Evolutionary conservation across 2,113 vertebrate species (phyloP).

Genomic region (Fregetta grallaria): DNA sequence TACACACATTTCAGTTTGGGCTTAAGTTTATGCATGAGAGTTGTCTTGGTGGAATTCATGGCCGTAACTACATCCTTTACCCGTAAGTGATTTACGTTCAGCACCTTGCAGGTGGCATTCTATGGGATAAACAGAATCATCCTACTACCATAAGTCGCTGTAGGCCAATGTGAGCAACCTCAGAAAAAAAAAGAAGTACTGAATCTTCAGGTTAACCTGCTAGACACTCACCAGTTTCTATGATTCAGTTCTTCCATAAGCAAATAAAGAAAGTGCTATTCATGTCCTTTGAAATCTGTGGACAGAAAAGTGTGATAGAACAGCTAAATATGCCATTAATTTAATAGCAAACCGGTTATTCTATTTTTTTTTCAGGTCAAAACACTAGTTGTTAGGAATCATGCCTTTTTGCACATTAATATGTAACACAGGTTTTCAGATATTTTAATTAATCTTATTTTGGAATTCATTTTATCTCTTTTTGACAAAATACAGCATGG

Average conservation of each 20-base stretch:
- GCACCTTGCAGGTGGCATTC: neutral
- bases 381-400: neutral
- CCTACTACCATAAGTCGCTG: neutral
- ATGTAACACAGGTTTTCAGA: neutral
- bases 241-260: neutral
- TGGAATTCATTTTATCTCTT: neutral
- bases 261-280: neutral
- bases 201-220: neutral
- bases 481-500: neutral
- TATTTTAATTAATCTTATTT: conserved; percentile 34
- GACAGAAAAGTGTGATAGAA: neutral
- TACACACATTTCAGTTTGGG: neutral
- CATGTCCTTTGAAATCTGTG: neutral
- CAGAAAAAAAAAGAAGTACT: neutral
- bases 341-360: neutral
- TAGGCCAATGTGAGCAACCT: neutral
- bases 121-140: neutral
- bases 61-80: neutral
- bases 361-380: neutral
- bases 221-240: neutral
- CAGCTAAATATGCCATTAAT: neutral
- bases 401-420: neutral
- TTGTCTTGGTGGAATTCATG: neutral
- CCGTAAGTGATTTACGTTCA: neutral
- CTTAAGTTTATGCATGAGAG: neutral